Evolutionary conservation across 35 echinoderm and acorn worm genomes (phyloP), one percentile per base, ranked within the genome.

Genomic region (Apostichopus californicus): DNA sequence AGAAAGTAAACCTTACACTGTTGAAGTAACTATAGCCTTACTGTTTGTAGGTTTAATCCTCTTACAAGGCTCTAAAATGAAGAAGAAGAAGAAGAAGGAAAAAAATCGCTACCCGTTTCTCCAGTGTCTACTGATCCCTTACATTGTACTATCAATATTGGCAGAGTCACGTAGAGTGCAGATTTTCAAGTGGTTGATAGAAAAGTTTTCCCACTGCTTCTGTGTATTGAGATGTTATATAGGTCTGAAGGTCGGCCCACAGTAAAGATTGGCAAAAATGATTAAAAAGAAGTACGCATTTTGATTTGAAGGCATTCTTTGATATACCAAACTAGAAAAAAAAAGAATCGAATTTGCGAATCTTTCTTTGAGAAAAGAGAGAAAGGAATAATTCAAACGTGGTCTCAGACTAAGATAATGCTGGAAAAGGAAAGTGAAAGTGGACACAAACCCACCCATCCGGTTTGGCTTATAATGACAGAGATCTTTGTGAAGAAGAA

Each of bases 21-120:
- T 55, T n/a, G 55, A 18, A 56, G 55, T 55, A 11, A 12, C 6
- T n/a, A 17, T n/a, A 17, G 80, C 55, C 80, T 68, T 18, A 83
- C 80, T 83, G 80, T 83, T 83, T 83, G 80, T 53, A 83, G 55
- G 80, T 53, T 56, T 83, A 83, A 83, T 83, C 80, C 80, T 83
- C 80, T 83, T 83, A 83, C 80, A 5, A 53, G 55, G 24, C n/a
- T 55, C 52, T 83, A 46, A 83, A 83, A 46, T 46, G 34, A 83
- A 46, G 55, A 18, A 68, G 64, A 68, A 68, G 17, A 68, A 68
- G 63, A 66, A 17, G 15, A 17, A 66, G 63, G 15, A 66, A 68
- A 68, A 68, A 68, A 68, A 0, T 83, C 6, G 46, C 80, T 56
- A 11, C 77, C 80, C 52, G 80, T 83, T 83, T 83, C 80, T 46